Conservation (phyloP, 2,888 invertebrate species). For the Acleris emargana region DNA sequence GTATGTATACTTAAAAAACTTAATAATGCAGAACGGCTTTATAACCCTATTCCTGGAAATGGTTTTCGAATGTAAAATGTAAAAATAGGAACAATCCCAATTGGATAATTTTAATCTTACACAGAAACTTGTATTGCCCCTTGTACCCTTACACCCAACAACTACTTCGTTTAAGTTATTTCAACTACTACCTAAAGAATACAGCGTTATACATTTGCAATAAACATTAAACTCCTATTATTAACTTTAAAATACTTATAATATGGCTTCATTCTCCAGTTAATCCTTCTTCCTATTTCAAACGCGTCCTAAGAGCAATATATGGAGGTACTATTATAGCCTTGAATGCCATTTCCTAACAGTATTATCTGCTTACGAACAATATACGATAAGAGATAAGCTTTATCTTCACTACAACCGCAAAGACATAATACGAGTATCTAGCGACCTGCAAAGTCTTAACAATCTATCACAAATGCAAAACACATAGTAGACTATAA, state of each 20-base stretch:
- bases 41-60: no score
- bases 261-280: neutral
- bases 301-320: neutral
- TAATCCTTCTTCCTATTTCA: neutral
- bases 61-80: no score
- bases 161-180: no score
- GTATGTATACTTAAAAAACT: no score
- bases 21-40: no score
- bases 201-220: neutral
- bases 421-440: conserved; percentile 46
- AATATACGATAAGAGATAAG: conserved; percentile 66
- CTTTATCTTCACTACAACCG: conserved; percentile 47
- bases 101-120: no score
- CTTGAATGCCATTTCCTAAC: conserved; percentile 49
- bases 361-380: conserved; percentile 66
- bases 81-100: no score
- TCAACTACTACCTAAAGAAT: no score
- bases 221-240: neutral
- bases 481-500: no score
- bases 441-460: conserved; percentile 13
- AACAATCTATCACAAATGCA: neutral
- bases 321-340: conserved; percentile 16
- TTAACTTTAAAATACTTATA: neutral
- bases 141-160: no score
- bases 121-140: no score